These are phyloP conservation scores for Pipa parva DNA, from an alignment of 2,113 vertebrate genomes.

Conservation along the genomic window DNA sequence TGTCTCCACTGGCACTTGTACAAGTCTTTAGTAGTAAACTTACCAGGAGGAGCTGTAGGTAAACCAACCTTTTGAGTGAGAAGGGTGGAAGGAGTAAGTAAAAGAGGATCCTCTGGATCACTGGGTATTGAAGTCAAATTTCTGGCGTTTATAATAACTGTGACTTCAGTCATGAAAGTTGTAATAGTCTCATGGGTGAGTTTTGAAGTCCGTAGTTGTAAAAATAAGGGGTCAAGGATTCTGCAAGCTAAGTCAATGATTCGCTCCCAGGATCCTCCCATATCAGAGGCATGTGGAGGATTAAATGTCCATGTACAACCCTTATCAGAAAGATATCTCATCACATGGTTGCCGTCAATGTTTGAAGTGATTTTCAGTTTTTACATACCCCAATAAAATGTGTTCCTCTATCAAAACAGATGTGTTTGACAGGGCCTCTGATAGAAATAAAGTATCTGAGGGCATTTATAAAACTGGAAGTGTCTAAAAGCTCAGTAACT, in stretches of 20 bases:
- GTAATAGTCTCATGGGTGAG: too few species aligned
- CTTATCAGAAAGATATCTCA: not conserved
- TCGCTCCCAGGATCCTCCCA: not conserved
- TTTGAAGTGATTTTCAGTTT: not conserved
- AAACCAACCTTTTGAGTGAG: too few species aligned
- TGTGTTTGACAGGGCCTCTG: not conserved
- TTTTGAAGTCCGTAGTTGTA: not conserved
- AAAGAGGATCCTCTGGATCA: too few species aligned
- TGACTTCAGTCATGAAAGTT: too few species aligned
- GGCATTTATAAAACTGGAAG: not conserved
- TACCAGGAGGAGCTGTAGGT: too few species aligned
- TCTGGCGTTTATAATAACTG: too few species aligned
- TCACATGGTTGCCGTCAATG: not conserved
- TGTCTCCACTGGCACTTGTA: too few species aligned
- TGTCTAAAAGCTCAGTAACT: not conserved
- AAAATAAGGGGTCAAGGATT: not conserved
- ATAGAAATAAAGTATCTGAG: not conserved
- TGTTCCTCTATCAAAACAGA: not conserved
- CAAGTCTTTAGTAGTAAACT: too few species aligned
- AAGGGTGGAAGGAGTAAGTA: too few species aligned
- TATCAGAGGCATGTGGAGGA: not conserved
- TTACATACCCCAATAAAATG: not conserved
- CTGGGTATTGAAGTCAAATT: too few species aligned
- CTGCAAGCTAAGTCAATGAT: not conserved
- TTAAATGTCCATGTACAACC: too few species aligned